These are phyloP conservation scores for Amphilophus citrinellus DNA, from an alignment of 2,113 vertebrate genomes.

Conservation along the genomic window DNA sequence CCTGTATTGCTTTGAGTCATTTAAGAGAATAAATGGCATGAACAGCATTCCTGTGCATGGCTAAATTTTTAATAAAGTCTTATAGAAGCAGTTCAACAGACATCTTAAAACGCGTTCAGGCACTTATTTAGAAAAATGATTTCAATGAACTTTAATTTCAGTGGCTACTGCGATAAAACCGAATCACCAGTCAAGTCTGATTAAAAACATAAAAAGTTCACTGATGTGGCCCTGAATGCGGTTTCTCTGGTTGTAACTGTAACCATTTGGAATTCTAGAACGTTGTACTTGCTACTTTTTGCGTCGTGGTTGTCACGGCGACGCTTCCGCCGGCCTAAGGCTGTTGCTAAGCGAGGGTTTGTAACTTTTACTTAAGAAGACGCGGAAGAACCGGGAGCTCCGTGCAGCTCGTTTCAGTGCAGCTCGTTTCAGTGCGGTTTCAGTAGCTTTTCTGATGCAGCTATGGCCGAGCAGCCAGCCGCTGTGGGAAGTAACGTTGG, in stretches of 20 bases:
- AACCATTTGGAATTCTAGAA: background rate
- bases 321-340: slow-evolving; percentile 51
- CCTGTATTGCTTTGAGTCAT: too few relatives aligned
- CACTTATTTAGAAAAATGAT: background rate
- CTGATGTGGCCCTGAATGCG: background rate
- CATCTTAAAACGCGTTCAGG: too few relatives aligned
- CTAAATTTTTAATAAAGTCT: too few relatives aligned
- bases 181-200: background rate
- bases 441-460: background rate
- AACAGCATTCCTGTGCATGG: too few relatives aligned
- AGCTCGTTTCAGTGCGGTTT: background rate
- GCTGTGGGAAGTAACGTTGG: background rate
- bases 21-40: too few relatives aligned
- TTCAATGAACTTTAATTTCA: background rate
- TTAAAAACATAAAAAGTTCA: background rate
- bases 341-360: background rate
- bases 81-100: too few relatives aligned
- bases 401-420: background rate
- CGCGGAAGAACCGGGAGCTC: background rate
- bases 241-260: background rate
- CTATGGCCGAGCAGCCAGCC: slow-evolving; percentile 41
- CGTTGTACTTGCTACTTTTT: background rate
- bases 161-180: background rate
- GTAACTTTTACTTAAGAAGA: background rate
- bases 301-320: slow-evolving; percentile 58